Conservation (phyloP, 2,113 vertebrate genomes). For the Mastomys coucha region DNA sequence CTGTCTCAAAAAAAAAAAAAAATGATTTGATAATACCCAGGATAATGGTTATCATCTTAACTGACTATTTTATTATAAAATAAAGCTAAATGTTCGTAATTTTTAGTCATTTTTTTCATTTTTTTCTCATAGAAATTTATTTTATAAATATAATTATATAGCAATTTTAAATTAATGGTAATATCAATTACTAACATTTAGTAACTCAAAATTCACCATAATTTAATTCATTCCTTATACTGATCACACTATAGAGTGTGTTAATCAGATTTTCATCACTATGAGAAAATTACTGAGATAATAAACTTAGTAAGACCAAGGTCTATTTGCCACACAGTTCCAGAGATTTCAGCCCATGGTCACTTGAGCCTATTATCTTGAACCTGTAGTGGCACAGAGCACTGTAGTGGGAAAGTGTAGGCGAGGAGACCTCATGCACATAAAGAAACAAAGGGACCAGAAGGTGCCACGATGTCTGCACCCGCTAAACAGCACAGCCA, state of each 20-base stretch:
- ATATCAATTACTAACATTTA: conserved; percentile 36
- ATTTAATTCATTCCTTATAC: conserved; percentile 5
- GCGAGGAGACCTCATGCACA: neutral
- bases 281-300: neutral
- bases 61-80: conserved; percentile 8
- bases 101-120: neutral
- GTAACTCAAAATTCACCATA: conserved; percentile 16
- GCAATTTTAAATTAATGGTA: conserved; percentile 27
- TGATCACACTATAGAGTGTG: neutral
- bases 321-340: neutral
- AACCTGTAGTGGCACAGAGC: neutral
- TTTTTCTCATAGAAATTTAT: neutral
- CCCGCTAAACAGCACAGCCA: neutral
- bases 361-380: neutral
- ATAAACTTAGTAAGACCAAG: neutral
- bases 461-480: neutral
- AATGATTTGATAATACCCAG: conserved; percentile 45
- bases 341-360: neutral
- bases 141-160: neutral
- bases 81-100: neutral
- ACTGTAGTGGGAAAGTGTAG: neutral
- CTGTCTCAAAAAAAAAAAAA: no score
- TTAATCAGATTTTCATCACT: neutral
- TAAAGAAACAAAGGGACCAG: neutral
- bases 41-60: conserved; percentile 37